Evolutionary conservation across 2,113 vertebrate genomes (phyloP).

Genomic region (Climacteris rufus): DNA sequence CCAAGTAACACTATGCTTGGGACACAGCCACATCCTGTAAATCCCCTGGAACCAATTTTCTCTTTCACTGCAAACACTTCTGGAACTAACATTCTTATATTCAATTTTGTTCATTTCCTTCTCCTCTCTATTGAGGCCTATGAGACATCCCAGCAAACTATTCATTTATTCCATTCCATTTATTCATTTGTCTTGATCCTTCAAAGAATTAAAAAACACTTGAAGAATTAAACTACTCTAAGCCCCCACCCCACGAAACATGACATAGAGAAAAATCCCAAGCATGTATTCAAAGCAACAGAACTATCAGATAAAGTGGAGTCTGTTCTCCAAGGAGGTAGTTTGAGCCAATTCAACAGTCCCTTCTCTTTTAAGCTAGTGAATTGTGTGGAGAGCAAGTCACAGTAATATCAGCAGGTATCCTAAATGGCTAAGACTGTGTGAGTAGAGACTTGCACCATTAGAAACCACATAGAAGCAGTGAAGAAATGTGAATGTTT

Average conservation of each 20-base stretch:
- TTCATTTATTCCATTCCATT: neutral
- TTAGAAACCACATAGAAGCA: neutral
- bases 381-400: neutral
- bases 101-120: neutral
- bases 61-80: neutral
- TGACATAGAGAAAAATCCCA: neutral
- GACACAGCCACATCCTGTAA: neutral
- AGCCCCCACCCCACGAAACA: accelerated
- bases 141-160: neutral
- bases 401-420: neutral
- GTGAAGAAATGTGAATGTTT: neutral
- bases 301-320: neutral
- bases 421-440: neutral
- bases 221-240: neutral
- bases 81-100: neutral
- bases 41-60: neutral
- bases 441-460: neutral
- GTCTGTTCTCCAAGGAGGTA: neutral
- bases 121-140: neutral
- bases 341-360: neutral
- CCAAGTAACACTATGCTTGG: neutral
- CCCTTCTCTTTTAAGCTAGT: neutral
- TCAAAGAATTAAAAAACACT: neutral
- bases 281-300: neutral
- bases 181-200: neutral